Evolutionary conservation across 23 tunicate genomes (phyloP).

Genomic region (Pegea sp.): DNA sequence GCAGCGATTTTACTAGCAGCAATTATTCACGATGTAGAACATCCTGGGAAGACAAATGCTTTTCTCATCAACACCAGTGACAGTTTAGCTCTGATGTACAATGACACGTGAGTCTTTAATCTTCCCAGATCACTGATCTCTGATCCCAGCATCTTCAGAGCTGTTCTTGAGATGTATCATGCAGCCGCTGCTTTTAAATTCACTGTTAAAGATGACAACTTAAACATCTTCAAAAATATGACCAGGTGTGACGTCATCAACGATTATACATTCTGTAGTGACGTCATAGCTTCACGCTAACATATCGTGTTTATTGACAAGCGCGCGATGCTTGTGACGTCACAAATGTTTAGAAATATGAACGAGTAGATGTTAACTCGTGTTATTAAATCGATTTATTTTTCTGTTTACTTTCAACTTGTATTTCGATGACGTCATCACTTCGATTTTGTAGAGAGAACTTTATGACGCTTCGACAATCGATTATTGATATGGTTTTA

Average conservation of each 20-base stretch:
- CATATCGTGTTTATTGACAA: too few species aligned
- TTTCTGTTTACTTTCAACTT: too few species aligned
- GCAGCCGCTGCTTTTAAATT: constrained; percentile 57
- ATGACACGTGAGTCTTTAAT: constrained; percentile 29
- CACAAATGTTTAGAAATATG: too few species aligned
- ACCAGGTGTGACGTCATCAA: constrained; percentile 20
- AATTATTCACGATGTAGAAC: constrained; percentile 66
- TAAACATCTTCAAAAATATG: constrained; percentile 51
- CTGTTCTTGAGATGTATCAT: constrained; percentile 64
- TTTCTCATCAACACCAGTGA: constrained; percentile 39
- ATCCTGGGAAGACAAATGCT: constrained; percentile 61
- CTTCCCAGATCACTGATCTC: background rate
- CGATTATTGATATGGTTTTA: constrained; percentile 65
- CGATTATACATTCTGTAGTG: too few species aligned
- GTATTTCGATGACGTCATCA: background rate
- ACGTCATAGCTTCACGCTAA: too few species aligned
- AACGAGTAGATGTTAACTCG: too few species aligned
- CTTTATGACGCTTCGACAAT: constrained; percentile 28
- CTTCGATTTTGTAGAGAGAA: constrained; percentile 17
- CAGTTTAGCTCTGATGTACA: constrained; percentile 60
- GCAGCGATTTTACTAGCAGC: constrained; percentile 45
- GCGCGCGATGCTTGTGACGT: too few species aligned
- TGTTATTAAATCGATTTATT: too few species aligned
- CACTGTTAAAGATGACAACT: constrained; percentile 38
- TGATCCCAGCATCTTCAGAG: constrained; percentile 9